Evolutionary conservation across 1,140 invertebrate genomes (phyloP), one percentile per base, ranked within the genome.

Genomic region (Rhagoletis zephyria): DNA sequence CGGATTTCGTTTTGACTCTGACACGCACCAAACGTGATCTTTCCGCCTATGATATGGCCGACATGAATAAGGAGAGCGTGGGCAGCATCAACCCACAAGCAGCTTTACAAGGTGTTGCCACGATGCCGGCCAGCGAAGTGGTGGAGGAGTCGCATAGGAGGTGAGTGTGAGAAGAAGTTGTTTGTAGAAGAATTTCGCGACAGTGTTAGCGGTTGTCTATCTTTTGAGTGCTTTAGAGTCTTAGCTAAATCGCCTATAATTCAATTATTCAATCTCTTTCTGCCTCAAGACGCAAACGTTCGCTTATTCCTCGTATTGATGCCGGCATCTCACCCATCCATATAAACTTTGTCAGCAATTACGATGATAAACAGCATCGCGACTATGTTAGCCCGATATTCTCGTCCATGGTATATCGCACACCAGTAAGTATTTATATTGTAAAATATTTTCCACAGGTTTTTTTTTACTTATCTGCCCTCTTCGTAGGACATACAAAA

Each of bases 331-430:
- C 95, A 12, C 97, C 97, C 1, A 93, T 97, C 12, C 94, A 95
- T 67, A 96, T 98, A 0, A 94, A 94, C 42, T 97, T 97, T 91
- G 97, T 97, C 1, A 93, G 95, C 51, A 98, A 99, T 94, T 97
- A 97, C 93, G 95, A 98, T 89, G 93, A 95, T n/a, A 94, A 95
- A 64, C 93, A 95, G 61, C 96, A 97, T 91, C 94, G 94, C 56
- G 95, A 95, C 89, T 98, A 96, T 95, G 97, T 99, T 2, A 97
- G 97, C 65, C 98, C 98, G 0, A 95, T 97, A 48, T 98, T 98
- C 93, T 98, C 97, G 86, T 97, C 96, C 45, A 97, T 99, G 88
- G 98, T 99, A 9, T 99, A 99, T 91, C 93, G 93, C 89, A 94
- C 94, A 56, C 93, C 94, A 88, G 95, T 95, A 91, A 91, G 93